Percentiles rank a stretch among this genome's conserved stretches.
Conservation (phyloP, 2,113 vertebrate species). For the Empidonax alnorum region DNA sequence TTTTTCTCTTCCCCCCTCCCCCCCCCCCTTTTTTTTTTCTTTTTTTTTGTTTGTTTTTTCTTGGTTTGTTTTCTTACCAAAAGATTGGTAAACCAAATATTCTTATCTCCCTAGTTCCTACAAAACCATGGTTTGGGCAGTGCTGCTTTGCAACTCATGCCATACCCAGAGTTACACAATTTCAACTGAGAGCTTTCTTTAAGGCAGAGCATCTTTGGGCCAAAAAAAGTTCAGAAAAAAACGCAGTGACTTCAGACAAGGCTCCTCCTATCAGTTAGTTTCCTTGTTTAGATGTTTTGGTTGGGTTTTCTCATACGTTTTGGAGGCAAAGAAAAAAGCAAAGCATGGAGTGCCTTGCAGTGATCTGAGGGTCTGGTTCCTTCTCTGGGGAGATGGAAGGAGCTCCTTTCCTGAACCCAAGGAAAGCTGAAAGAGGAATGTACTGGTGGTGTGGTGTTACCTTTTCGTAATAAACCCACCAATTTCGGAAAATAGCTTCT, state of each 20-base stretch:
- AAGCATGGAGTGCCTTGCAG: neutral
- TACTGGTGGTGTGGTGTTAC: neutral
- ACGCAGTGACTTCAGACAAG: neutral
- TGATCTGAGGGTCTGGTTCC: neutral
- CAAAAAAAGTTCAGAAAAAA: neutral
- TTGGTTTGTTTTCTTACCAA: conserved; percentile 17
- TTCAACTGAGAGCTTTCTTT: conserved; percentile 45
- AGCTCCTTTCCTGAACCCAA: neutral
- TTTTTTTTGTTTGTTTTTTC: neutral
- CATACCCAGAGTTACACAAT: neutral
- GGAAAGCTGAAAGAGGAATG: neutral
- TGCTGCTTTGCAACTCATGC: neutral
- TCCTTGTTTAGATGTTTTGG: neutral
- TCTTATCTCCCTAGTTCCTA: neutral
- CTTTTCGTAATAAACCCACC: neutral
- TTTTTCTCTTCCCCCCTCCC: neutral
- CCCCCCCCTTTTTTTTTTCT: neutral
- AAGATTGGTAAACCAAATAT: conserved; percentile 23
- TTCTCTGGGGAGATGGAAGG: neutral
- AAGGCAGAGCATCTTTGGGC: conserved; percentile 7
- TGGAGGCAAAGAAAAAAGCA: neutral
- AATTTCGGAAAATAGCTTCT: neutral
- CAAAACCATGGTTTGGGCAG: neutral
- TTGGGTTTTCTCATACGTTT: neutral
- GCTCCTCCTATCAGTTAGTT: neutral